Conservation (phyloP, 2,113 vertebrate genomes). For the Colistium nudipinnis region DNA sequence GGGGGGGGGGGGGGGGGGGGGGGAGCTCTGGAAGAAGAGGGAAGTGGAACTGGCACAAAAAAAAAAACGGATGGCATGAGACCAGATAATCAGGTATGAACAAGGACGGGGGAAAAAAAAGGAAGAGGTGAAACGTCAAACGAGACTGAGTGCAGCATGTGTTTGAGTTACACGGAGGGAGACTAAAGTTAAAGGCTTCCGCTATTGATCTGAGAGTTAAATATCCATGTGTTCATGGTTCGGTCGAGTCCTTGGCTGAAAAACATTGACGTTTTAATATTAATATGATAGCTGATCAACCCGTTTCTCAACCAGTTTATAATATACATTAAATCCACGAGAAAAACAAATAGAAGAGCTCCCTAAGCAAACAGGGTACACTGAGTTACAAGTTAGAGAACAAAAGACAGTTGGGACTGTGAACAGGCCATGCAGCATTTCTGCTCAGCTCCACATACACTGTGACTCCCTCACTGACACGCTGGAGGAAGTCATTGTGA, state of each 20-base stretch:
- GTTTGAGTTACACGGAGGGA: slow-evolving; percentile 1
- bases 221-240: slow-evolving; percentile 11
- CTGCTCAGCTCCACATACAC: neutral
- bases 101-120: slow-evolving; percentile 5
- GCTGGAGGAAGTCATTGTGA: neutral
- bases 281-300: neutral
- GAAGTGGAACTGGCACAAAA: slow-evolving; percentile 58
- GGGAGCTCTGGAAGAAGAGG: slow-evolving; percentile 39
- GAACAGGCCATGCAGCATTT: slow-evolving; percentile 39
- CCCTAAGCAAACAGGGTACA: neutral
- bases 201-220: slow-evolving; percentile 1
- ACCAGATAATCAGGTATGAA: slow-evolving; percentile 25
- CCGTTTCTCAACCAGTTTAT: neutral
- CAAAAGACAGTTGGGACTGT: slow-evolving; percentile 6
- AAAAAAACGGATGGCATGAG: slow-evolving; percentile 39
- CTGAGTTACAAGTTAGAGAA: slow-evolving; percentile 6
- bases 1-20: slow-evolving; percentile 17
- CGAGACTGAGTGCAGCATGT: neutral
- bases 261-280: neutral
- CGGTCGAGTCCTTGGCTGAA: neutral
- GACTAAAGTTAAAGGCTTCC: neutral
- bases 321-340: no score
- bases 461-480: neutral
- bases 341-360: slow-evolving; percentile 12
- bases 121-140: slow-evolving; percentile 10